Evolutionary conservation across 2,797 vertebrate species (phyloP).

Genomic region (Enteromius thamalakanensis): DNA sequence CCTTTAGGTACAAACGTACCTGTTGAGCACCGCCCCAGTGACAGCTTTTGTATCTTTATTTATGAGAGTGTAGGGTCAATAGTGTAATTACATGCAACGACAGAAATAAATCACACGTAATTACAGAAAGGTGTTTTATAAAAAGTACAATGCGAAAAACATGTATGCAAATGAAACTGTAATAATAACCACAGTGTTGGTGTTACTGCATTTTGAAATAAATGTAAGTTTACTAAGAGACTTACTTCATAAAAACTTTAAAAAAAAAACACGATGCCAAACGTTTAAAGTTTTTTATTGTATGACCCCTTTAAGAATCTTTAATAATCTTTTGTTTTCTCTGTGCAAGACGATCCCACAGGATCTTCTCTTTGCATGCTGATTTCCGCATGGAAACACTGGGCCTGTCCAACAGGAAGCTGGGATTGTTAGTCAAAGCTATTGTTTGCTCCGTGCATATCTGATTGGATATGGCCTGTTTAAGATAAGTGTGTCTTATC

Average conservation of each 20-base stretch:
- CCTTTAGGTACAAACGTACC: no score
- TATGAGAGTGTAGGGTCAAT: no score
- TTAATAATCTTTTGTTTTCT: neutral
- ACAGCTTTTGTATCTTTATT: no score
- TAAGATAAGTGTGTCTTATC: conserved; percentile 61
- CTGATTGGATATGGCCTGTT: conserved; percentile 27
- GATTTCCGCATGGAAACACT: conserved; percentile 50
- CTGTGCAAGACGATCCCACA: conserved; percentile 21
- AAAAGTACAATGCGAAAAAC: no score
- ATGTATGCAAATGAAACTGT: neutral
- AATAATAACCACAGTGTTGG: neutral
- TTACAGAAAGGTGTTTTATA: no score
- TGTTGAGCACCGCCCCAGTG: no score
- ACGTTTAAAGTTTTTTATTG: neutral
- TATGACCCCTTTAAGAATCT: neutral
- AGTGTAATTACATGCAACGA: no score
- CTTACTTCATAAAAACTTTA: neutral
- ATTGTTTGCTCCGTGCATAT: conserved; percentile 51
- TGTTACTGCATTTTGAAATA: neutral
- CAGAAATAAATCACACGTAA: no score
- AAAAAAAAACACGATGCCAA: neutral
- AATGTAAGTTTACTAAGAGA: neutral
- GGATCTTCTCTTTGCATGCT: conserved; percentile 41
- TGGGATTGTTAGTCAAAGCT: conserved; percentile 44
- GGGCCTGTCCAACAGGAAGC: conserved; percentile 55